phyloP scores from a whole-genome alignment of 2,113 vertebrate genomes.

The Malurus elegans region DNA sequence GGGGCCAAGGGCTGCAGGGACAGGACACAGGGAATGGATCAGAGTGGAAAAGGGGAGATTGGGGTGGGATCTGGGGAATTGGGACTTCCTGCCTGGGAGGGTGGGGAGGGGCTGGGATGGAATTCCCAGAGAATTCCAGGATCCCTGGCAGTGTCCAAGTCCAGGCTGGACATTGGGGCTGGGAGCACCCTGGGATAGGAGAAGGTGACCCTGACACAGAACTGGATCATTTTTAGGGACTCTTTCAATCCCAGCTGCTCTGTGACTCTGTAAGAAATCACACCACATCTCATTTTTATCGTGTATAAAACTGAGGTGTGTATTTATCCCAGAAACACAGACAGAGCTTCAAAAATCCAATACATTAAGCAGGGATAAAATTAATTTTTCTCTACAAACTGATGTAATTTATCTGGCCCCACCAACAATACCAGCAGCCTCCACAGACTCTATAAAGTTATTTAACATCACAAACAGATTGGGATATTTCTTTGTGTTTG shows the following conservation, averaged over 20 bases:
- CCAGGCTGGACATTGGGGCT: neutral
- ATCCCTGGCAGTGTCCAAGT: rapidly evolving
- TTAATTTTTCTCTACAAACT: neutral
- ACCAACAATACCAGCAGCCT: neutral
- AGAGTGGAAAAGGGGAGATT: too few species aligned
- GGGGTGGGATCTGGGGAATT: neutral
- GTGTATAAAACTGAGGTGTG: rapidly evolving
- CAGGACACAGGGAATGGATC: too few species aligned
- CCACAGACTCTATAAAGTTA: neutral
- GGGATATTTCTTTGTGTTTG: neutral
- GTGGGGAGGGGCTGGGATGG: neutral
- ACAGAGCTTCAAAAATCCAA: neutral
- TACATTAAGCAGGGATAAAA: neutral
- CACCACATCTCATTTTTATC: neutral
- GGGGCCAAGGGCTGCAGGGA: too few species aligned
- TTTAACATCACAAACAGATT: neutral
- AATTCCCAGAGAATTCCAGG: neutral
- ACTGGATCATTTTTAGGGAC: neutral
- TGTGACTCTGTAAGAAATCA: neutral
- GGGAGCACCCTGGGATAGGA: rapidly evolving
- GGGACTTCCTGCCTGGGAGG: neutral
- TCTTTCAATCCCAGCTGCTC: neutral
- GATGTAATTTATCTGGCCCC: neutral
- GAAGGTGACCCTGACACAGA: neutral
- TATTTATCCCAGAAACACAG: neutral